Evolutionary conservation across 1,140 invertebrate genomes (phyloP).

Genomic region (Phenacoccus solenopsis): DNA sequence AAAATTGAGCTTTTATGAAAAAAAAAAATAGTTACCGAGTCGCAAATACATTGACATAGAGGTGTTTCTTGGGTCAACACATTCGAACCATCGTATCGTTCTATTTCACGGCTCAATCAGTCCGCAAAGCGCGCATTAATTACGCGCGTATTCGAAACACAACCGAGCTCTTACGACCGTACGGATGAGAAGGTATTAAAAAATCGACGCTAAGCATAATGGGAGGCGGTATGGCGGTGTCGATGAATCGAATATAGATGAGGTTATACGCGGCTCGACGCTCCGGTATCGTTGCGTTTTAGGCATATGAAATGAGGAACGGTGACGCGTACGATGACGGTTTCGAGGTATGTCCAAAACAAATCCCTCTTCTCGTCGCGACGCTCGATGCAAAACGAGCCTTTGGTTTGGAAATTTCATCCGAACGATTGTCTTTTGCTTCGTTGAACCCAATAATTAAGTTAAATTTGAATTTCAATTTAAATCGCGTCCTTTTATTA

Average conservation of each 20-base stretch:
- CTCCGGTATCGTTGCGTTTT: neutral
- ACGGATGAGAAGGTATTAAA: neutral
- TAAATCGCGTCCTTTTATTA: neutral
- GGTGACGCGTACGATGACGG: neutral
- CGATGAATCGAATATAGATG: neutral
- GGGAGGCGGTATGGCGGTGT: neutral
- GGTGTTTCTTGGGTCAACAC: no score
- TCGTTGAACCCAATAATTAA: constrained; percentile 2
- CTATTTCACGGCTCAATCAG: neutral
- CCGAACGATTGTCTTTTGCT: neutral
- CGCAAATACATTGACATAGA: no score
- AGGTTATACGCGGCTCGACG: neutral
- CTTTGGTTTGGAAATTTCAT: neutral
- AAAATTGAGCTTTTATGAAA: no score
- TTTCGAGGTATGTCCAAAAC: neutral
- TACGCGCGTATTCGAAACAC: neutral
- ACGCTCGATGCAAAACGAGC: neutral
- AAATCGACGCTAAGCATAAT: no score
- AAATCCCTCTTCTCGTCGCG: neutral
- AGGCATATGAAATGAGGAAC: neutral
- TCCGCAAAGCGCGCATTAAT: neutral
- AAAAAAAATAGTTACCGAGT: no score
- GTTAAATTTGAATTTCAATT: constrained; percentile 3
- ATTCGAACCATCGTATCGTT: no score
- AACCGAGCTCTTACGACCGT: neutral